phyloP scores from a whole-genome alignment of 2,797 vertebrate genomes.

The Staurois parvus region DNA sequence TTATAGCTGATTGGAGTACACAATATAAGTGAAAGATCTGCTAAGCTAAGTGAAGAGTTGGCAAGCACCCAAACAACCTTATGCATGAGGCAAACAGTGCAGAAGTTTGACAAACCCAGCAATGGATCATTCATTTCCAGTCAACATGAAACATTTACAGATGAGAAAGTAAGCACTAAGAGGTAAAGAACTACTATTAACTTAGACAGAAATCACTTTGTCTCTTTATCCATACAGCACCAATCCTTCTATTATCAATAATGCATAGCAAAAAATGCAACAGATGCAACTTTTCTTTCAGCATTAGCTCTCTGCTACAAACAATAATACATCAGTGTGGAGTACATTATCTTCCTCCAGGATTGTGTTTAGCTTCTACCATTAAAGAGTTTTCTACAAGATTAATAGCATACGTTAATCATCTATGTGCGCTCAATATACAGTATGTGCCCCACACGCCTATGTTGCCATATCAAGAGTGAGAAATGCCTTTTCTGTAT shows the following conservation, averaged over 20 bases:
- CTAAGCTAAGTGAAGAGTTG: background rate
- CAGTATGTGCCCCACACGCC: no score
- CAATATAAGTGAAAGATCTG: background rate
- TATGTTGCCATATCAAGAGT: no score
- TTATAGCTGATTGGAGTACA: background rate
- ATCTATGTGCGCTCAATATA: background rate
- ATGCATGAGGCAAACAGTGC: background rate
- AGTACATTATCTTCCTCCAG: background rate
- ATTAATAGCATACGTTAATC: background rate
- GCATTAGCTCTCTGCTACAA: no score
- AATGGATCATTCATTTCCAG: conserved; percentile 3
- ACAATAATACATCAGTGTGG: no score
- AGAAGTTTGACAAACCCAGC: background rate
- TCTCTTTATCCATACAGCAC: background rate
- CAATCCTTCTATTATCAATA: background rate
- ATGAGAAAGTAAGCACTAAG: background rate
- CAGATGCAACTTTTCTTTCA: background rate
- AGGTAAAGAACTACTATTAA: background rate
- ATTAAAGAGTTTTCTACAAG: no score
- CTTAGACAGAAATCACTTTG: background rate
- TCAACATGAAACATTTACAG: conserved; percentile 12
- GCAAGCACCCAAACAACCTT: background rate
- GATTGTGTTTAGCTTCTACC: no score
- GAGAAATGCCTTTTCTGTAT: no score
- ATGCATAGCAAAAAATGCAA: background rate